Evolutionary conservation across 2,113 vertebrate genomes (phyloP).

Genomic region (Onychostruthus taczanowskii): DNA sequence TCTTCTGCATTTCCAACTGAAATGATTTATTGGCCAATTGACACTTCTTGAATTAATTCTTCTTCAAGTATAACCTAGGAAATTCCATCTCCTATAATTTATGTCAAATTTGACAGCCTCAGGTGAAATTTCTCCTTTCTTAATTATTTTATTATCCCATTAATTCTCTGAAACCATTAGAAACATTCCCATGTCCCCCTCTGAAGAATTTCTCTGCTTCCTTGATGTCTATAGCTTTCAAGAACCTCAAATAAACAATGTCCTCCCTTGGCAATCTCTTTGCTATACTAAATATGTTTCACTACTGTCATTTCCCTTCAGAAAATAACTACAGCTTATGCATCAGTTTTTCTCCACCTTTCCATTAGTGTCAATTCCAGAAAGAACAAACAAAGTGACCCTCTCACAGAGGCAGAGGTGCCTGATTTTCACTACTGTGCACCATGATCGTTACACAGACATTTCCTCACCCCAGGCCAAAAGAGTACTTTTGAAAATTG

Average conservation of each 20-base stretch:
- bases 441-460: accelerated
- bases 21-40: slow-evolving; percentile 50
- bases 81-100: slow-evolving; percentile 39
- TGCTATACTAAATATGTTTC: neutral
- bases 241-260: slow-evolving; percentile 19
- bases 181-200: neutral
- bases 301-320: neutral
- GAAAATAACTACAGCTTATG: neutral
- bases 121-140: slow-evolving; percentile 50
- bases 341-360: neutral
- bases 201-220: slow-evolving; percentile 5
- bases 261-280: neutral
- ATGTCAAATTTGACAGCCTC: slow-evolving; percentile 43
- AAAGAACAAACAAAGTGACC: neutral
- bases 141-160: slow-evolving; percentile 59
- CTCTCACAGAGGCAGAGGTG: neutral
- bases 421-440: neutral
- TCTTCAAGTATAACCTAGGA: slow-evolving; percentile 44
- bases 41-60: slow-evolving; percentile 40
- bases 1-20: slow-evolving; percentile 10
- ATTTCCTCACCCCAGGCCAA: neutral
- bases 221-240: neutral
- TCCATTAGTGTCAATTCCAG: neutral
- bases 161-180: slow-evolving; percentile 41
- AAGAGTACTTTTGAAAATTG: neutral